These are phyloP conservation scores for Cremastinae sp. DNA, from an alignment of 2,888 invertebrate genomes.

Conservation along the genomic window DNA sequence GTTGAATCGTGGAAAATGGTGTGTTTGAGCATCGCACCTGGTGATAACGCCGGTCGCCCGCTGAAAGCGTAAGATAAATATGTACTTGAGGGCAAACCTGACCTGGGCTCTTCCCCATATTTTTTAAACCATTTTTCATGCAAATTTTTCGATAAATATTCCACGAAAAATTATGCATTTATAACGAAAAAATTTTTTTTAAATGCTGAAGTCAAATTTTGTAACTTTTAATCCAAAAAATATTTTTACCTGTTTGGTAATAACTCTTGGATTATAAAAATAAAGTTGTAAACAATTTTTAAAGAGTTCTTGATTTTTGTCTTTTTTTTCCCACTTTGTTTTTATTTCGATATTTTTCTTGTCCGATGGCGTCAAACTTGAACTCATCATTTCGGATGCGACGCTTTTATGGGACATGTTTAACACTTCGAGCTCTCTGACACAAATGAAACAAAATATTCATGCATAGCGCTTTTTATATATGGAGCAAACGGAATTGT, in stretches of 20 bases:
- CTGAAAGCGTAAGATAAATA: constrained; percentile 51
- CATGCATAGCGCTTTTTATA: constrained; percentile 48
- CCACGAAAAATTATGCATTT: too few species aligned
- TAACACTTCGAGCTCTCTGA: constrained; percentile 22
- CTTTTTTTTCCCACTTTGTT: neutral
- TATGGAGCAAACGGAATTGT: constrained; percentile 61
- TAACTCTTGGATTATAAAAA: too few species aligned
- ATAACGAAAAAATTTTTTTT: too few species aligned
- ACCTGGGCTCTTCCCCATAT: neutral
- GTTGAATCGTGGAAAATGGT: constrained; percentile 18
- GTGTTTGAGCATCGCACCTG: constrained; percentile 39
- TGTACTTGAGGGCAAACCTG: constrained; percentile 9
- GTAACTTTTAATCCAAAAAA: too few species aligned
- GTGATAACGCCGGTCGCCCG: constrained; percentile 45
- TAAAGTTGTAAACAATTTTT: too few species aligned
- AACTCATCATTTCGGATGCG: constrained; percentile 34
- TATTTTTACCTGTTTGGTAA: too few species aligned
- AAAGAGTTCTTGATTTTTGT: neutral
- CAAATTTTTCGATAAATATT: too few species aligned
- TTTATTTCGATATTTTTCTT: too few species aligned
- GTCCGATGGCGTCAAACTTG: neutral
- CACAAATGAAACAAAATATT: constrained; percentile 59
- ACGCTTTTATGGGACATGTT: constrained; percentile 6
- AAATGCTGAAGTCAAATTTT: too few species aligned
- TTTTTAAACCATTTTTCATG: neutral